Percentiles rank a stretch among this genome's conserved stretches.
Evolutionary conservation across 2,797 vertebrate genomes (phyloP).

Genomic region (Carduelis carduelis): DNA sequence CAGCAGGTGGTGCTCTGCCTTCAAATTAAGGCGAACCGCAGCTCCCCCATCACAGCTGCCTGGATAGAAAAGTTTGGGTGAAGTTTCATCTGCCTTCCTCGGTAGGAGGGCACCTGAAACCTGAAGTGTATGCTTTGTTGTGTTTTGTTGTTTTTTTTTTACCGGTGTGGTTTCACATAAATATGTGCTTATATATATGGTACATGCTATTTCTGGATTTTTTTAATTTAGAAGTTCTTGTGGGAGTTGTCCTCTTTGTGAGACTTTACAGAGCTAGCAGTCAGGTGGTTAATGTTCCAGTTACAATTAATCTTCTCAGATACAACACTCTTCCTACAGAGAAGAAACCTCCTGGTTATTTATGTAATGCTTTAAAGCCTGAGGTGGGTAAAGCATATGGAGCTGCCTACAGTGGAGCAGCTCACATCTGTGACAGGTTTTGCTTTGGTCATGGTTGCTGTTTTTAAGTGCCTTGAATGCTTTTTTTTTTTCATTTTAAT

Average conservation of each 20-base stretch:
- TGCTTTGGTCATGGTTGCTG: neutral
- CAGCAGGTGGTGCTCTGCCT: slow-evolving; percentile 39
- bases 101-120: neutral
- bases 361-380: neutral
- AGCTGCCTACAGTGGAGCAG: neutral
- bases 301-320: neutral
- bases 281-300: neutral
- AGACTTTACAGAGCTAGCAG: neutral
- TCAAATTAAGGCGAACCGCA: neutral
- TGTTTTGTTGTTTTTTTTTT: neutral
- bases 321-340: neutral
- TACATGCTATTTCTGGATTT: neutral
- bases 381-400: neutral
- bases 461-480: neutral
- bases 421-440: neutral
- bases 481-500: no score
- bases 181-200: fast-evolving
- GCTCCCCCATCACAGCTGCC: fast-evolving
- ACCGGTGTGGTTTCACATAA: neutral
- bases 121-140: neutral
- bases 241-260: neutral
- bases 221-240: neutral
- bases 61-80: neutral
- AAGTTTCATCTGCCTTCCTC: neutral
- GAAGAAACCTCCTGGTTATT: neutral